Evolutionary conservation across 2,113 vertebrate species (phyloP).

Genomic region (Lycaon pictus): DNA sequence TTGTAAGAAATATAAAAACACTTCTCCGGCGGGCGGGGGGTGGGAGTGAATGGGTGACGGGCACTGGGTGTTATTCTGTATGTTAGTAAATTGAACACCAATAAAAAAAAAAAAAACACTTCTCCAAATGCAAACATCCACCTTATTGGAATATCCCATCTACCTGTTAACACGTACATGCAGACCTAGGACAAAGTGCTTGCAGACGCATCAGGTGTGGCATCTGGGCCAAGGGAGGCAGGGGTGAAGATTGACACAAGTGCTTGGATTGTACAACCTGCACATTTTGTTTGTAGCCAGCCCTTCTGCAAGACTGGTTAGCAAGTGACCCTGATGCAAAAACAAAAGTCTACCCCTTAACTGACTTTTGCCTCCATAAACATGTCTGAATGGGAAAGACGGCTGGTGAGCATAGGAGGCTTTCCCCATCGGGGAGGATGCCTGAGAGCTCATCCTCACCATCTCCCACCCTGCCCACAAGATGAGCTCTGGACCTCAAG

Average conservation of each 20-base stretch:
- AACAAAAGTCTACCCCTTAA: not conserved
- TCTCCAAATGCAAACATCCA: not conserved
- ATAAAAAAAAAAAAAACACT: too few relatives aligned
- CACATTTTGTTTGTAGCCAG: not conserved
- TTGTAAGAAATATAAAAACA: not conserved
- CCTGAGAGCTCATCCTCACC: not conserved
- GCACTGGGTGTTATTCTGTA: too few relatives aligned
- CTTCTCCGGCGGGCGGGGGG: too few relatives aligned
- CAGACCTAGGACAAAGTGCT: not conserved
- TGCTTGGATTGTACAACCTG: not conserved
- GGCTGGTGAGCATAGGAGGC: too few relatives aligned
- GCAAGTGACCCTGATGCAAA: too few relatives aligned
- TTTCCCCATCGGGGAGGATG: not conserved
- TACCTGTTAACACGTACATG: not conserved
- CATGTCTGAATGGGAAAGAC: not conserved
- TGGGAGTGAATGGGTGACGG: too few relatives aligned
- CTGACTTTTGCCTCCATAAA: not conserved
- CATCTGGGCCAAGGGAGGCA: not conserved
- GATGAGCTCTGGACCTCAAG: not conserved
- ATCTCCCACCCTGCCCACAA: not conserved
- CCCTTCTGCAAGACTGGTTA: not conserved
- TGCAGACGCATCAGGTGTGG: not conserved
- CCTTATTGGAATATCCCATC: not conserved
- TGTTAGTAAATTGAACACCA: too few relatives aligned
- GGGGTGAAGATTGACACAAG: not conserved